A percentile compares a stretch with the other conserved stretches of the same genome.
Conservation (phyloP, 2,888 invertebrate genomes). For the Drosophila atripex region DNA sequence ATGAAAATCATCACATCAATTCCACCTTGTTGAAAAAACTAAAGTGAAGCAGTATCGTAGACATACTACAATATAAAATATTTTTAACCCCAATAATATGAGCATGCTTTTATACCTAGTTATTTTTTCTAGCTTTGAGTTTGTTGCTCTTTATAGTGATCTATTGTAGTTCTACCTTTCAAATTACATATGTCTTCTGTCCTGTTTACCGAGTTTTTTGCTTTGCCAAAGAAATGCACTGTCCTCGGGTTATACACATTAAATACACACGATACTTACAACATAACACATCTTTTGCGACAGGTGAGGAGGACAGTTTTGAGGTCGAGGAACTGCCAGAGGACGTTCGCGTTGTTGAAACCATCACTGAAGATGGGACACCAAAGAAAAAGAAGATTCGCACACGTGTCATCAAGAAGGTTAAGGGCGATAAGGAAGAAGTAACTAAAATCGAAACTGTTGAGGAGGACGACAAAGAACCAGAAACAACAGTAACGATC, state of each 20-base stretch:
- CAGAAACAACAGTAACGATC: constrained; percentile 60
- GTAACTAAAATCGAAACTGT: constrained; percentile 67
- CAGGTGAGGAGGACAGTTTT: constrained; percentile 71
- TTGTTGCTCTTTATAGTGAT: constrained; percentile 29
- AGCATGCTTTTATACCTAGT: background rate
- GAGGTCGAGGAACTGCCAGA: constrained; percentile 58
- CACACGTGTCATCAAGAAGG: constrained; percentile 66
- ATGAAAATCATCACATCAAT: too few species aligned
- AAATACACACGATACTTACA: constrained; percentile 2
- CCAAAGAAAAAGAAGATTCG: constrained; percentile 59
- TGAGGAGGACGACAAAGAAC: constrained; percentile 58
- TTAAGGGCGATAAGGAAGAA: constrained; percentile 64
- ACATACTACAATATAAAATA: too few species aligned
- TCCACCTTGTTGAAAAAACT: too few species aligned
- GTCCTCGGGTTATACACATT: constrained; percentile 42
- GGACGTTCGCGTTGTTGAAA: constrained; percentile 56
- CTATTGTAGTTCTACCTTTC: background rate
- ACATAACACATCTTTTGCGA: constrained; percentile 42
- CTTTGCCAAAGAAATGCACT: constrained; percentile 70
- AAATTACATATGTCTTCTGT: constrained; percentile 48
- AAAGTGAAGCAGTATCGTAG: too few species aligned
- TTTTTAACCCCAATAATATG: background rate
- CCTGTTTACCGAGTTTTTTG: constrained; percentile 60
- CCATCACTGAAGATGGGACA: constrained; percentile 51
- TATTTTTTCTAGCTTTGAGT: constrained; percentile 14